A percentile compares a stretch with the other conserved stretches of the same genome.
These are phyloP conservation scores for Dunckerocampus dactyliophorus DNA, from an alignment of 2,113 vertebrate species.

Conservation along the genomic window DNA sequence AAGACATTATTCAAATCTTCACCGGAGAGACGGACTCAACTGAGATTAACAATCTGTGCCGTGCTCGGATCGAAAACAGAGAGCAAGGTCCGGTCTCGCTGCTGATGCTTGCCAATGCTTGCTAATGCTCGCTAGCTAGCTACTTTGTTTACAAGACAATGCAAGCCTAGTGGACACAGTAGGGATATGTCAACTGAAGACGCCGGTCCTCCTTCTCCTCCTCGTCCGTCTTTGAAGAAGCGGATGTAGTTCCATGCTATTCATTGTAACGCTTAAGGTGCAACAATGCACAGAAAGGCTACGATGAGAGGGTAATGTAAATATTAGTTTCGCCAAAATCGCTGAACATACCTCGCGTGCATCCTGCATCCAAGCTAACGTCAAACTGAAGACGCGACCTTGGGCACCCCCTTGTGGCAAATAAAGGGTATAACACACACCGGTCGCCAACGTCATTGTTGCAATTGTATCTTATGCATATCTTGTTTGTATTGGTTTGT, in stretches of 20 bases:
- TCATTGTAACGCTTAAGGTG: too few species aligned
- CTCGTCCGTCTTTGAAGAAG: neutral
- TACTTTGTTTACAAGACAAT: conserved; percentile 64
- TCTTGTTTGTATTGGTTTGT: too few species aligned
- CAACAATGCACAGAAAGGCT: too few species aligned
- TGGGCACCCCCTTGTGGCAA: conserved; percentile 46
- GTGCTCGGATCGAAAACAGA: conserved; percentile 10
- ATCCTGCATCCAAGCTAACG: conserved; percentile 33
- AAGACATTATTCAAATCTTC: neutral
- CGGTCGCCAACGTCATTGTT: neutral
- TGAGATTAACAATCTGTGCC: neutral
- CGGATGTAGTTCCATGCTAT: neutral
- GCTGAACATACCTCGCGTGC: conserved; percentile 44
- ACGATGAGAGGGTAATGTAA: too few species aligned
- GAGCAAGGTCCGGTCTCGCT: conserved; percentile 22
- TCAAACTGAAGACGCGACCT: conserved; percentile 18
- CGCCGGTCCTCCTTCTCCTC: neutral
- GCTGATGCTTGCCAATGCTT: conserved; percentile 26
- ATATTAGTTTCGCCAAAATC: neutral
- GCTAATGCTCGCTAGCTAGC: conserved; percentile 39
- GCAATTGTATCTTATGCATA: too few species aligned
- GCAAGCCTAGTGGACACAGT: conserved; percentile 37
- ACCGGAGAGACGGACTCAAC: neutral
- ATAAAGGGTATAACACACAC: neutral
- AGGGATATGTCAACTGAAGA: neutral